phyloP scores from a whole-genome alignment of 2,113 vertebrate genomes.

The Neodontobutis hainanensis region DNA sequence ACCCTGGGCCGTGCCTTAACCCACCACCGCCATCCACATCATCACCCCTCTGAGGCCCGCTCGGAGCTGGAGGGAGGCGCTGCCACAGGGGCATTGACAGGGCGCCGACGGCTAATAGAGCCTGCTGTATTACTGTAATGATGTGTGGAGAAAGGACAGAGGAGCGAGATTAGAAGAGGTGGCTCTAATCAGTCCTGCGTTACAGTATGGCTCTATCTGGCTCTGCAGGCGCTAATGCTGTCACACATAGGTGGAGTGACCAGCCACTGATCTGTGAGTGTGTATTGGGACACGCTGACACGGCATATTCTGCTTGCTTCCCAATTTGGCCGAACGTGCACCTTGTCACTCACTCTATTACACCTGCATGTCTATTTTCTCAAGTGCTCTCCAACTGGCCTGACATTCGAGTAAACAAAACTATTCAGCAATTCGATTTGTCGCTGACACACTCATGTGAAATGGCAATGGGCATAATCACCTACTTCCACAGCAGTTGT shows the following conservation, averaged over 20 bases:
- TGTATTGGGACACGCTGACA: constrained; percentile 39
- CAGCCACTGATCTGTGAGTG: constrained; percentile 20
- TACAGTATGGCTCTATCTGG: constrained; percentile 60
- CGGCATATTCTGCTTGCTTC: constrained; percentile 6
- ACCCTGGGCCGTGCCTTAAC: constrained; percentile 54
- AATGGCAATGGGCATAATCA: constrained; percentile 32
- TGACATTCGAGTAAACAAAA: constrained; percentile 44
- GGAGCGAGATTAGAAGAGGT: constrained; percentile 61
- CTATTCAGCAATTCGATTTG: constrained; percentile 54
- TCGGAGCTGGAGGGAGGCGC: constrained; percentile 35
- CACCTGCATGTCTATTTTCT: constrained; percentile 49
- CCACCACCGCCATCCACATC: constrained; percentile 57
- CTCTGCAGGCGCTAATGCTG: constrained; percentile 23
- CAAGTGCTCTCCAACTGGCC: constrained; percentile 43
- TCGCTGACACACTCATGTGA: constrained; percentile 31
- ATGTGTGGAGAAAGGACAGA: constrained; percentile 75
- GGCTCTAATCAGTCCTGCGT: constrained; percentile 67
- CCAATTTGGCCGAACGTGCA: constrained; percentile 21
- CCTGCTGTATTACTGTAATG: constrained; percentile 76
- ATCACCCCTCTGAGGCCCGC: constrained; percentile 53
- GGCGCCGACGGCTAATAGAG: constrained; percentile 75
- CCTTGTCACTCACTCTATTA: constrained; percentile 23
- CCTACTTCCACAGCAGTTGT: constrained; percentile 24
- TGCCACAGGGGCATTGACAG: constrained; percentile 36
- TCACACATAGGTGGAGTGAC: constrained; percentile 38